Conservation (phyloP, 2,113 vertebrate genomes). For the Reinhardtius hippoglossoides region DNA sequence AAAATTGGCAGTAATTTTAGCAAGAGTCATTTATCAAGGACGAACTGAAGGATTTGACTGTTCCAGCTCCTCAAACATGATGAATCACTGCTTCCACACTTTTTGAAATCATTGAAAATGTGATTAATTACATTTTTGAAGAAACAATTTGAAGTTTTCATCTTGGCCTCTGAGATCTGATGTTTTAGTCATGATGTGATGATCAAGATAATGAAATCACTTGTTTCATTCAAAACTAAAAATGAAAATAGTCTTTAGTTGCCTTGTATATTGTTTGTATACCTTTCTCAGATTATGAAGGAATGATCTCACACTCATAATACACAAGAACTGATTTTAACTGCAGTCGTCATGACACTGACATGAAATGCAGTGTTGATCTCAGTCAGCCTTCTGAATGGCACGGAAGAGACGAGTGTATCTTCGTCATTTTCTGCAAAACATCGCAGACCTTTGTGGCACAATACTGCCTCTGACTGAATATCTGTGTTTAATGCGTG, state of each 20-base stretch:
- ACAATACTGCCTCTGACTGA: neutral
- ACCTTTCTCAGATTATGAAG: neutral
- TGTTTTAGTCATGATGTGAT: neutral
- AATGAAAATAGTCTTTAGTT: neutral
- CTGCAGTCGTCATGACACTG: no score
- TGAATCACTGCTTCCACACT: no score
- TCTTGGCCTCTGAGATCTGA: neutral
- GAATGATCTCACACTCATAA: no score
- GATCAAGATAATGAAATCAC: neutral
- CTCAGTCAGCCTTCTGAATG: constrained; percentile 31
- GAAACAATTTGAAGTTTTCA: neutral
- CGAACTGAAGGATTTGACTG: no score
- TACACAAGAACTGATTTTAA: no score
- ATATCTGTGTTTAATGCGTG: neutral
- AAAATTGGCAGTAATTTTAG: neutral
- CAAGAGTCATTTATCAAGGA: neutral
- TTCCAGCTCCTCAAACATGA: no score
- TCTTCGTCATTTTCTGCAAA: constrained; percentile 59
- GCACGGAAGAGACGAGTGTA: constrained; percentile 45
- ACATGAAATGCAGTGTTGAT: constrained; percentile 2
- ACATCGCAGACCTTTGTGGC: constrained; percentile 6
- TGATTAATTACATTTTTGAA: neutral
- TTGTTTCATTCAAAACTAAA: neutral
- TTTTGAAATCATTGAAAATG: no score
- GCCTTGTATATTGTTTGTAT: neutral